A percentile compares a stretch with the other conserved stretches of the same genome.
Evolutionary conservation across 1,140 invertebrate species (phyloP).

Genomic region (Drosophila prosaltans): DNA sequence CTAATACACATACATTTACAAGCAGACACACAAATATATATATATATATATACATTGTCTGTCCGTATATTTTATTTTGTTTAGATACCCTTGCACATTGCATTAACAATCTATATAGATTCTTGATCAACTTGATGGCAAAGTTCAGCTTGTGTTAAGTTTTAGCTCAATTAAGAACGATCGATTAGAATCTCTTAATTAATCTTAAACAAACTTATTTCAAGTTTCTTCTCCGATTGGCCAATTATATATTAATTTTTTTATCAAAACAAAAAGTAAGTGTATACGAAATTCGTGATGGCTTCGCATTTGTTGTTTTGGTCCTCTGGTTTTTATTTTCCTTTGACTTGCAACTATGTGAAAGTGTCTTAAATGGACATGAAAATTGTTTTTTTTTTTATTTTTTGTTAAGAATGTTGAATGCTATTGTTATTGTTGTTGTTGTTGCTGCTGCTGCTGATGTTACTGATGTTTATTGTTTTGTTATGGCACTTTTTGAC

Average conservation of each 20-base stretch:
- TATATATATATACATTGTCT: background rate
- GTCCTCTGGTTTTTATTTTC: background rate
- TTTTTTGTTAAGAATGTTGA: constrained; percentile 51
- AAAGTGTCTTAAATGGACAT: constrained; percentile 55
- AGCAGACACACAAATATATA: background rate
- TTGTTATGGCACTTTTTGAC: constrained; percentile 53
- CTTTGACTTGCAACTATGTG: constrained; percentile 17
- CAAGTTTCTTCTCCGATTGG: no score
- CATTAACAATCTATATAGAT: background rate
- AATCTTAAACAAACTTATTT: no score
- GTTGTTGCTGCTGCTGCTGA: constrained; percentile 4
- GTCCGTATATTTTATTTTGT: constrained; percentile 13
- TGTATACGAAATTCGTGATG: background rate
- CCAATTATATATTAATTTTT: no score
- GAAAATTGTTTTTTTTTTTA: constrained; percentile 51
- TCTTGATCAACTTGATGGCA: background rate
- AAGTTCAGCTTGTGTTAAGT: no score
- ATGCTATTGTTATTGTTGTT: constrained; percentile 11
- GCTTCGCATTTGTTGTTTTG: constrained; percentile 1
- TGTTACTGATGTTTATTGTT: constrained; percentile 46
- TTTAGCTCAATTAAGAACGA: no score
- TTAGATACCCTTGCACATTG: background rate
- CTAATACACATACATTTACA: background rate
- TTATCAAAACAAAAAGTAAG: background rate
- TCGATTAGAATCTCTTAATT: no score